Conservation (phyloP, 2,888 invertebrate species). For the Timema cristinae region DNA sequence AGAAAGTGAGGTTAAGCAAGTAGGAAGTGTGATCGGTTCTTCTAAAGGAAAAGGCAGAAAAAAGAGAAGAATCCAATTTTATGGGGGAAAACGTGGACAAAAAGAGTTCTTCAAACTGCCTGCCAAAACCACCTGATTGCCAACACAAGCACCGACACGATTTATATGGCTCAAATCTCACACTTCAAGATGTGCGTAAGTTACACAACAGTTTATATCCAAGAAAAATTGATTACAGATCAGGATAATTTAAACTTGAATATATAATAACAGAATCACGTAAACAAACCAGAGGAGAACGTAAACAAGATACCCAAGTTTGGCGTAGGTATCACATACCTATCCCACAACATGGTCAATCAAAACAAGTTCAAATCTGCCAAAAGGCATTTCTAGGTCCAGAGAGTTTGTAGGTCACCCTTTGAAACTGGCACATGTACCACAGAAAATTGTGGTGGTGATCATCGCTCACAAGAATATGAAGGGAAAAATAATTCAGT, state of each 20-base stretch:
- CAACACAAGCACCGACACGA: no score
- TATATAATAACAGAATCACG: not conserved
- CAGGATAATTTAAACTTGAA: slow-evolving; percentile 2
- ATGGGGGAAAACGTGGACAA: no score
- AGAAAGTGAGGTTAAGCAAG: no score
- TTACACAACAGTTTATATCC: not conserved
- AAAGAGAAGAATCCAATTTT: no score
- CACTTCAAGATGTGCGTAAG: not conserved
- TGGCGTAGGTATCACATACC: not conserved
- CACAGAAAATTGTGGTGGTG: not conserved
- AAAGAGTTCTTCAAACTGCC: no score
- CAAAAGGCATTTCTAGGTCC: not conserved
- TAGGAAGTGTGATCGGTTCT: no score
- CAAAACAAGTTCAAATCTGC: not conserved
- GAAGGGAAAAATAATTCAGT: not conserved
- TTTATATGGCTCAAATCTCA: not conserved
- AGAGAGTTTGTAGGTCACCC: not conserved
- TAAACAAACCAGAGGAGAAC: not conserved
- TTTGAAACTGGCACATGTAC: not conserved
- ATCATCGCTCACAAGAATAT: not conserved
- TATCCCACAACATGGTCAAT: not conserved
- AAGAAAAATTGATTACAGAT: slow-evolving; percentile 3
- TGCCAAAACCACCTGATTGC: no score
- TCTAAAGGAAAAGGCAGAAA: no score
- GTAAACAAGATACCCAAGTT: not conserved